phyloP scores from a whole-genome alignment of 2,113 vertebrate species.

The Xenopus borealis region DNA sequence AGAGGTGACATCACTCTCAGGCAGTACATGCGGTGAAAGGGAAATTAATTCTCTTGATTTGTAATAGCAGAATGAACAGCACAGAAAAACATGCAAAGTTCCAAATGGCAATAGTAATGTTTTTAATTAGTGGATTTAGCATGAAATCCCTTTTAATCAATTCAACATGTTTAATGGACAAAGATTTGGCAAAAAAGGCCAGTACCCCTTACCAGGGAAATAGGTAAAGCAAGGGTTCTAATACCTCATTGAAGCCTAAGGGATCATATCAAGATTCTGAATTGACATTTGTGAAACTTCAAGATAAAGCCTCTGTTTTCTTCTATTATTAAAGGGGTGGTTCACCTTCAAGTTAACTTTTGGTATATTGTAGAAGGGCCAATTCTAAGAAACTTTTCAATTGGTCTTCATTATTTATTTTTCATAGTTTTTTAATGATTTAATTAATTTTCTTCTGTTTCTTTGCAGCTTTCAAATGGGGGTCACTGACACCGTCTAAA shows the following conservation, averaged over 20 bases:
- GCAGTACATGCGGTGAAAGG: slow-evolving; percentile 39
- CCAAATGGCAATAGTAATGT: slow-evolving; percentile 45
- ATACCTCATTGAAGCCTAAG: background rate
- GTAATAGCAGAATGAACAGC: slow-evolving; percentile 41
- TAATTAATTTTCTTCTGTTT: too few species aligned
- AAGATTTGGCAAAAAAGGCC: background rate
- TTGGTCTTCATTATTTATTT: too few species aligned
- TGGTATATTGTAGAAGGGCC: too few species aligned
- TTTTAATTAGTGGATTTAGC: slow-evolving; percentile 46
- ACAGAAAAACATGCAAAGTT: slow-evolving; percentile 43
- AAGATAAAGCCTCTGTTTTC: background rate
- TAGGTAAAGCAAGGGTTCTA: slow-evolving; percentile 27
- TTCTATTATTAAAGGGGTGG: too few species aligned
- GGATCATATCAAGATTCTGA: background rate
- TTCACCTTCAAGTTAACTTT: too few species aligned
- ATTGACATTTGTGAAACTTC: background rate
- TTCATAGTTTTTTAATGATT: too few species aligned
- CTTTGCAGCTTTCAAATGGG: too few species aligned
- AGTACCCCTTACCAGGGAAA: slow-evolving; percentile 10
- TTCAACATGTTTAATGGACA: slow-evolving; percentile 38
- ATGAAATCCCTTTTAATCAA: slow-evolving; percentile 42
- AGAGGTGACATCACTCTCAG: slow-evolving; percentile 38
- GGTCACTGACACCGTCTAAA: too few species aligned
- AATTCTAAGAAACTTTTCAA: too few species aligned
- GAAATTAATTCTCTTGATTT: slow-evolving; percentile 44